A percentile compares a stretch with the other conserved stretches of the same genome.
These are phyloP conservation scores for Oceanites oceanicus DNA, from an alignment of 2,113 vertebrate genomes.

Conservation along the genomic window DNA sequence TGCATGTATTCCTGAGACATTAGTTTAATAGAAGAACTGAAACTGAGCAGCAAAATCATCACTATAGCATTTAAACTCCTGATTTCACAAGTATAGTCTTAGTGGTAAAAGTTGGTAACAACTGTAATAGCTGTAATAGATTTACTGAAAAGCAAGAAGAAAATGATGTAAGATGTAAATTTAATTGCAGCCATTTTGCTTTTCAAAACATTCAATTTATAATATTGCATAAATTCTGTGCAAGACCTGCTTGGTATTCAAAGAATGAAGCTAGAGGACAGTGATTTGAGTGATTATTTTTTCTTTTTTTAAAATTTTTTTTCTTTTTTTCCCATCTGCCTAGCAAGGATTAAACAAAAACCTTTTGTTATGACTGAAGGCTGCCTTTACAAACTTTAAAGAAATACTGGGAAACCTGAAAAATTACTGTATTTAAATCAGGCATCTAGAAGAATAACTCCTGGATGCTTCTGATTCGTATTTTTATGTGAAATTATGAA, in stretches of 20 bases:
- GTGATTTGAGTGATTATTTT: background rate
- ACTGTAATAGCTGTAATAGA: background rate
- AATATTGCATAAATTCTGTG: background rate
- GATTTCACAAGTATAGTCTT: background rate
- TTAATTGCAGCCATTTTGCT: background rate
- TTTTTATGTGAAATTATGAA: background rate
- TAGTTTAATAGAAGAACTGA: background rate
- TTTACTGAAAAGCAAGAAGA: background rate
- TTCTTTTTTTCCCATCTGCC: background rate
- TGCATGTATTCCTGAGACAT: background rate
- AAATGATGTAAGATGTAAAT: background rate
- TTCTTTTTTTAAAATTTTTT: background rate
- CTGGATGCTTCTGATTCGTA: background rate
- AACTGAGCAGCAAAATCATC: background rate
- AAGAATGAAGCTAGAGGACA: background rate
- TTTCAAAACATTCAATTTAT: background rate
- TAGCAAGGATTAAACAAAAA: background rate
- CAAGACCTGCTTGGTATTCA: background rate
- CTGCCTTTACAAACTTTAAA: background rate
- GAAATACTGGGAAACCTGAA: background rate
- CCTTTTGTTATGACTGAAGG: background rate
- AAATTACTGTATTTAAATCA: background rate
- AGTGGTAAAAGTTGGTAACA: background rate
- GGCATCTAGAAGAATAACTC: background rate
- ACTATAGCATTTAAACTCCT: background rate